Base-by-base conservation (phyloP, 2,888 invertebrate species). In the Plebejus argus region DNA sequence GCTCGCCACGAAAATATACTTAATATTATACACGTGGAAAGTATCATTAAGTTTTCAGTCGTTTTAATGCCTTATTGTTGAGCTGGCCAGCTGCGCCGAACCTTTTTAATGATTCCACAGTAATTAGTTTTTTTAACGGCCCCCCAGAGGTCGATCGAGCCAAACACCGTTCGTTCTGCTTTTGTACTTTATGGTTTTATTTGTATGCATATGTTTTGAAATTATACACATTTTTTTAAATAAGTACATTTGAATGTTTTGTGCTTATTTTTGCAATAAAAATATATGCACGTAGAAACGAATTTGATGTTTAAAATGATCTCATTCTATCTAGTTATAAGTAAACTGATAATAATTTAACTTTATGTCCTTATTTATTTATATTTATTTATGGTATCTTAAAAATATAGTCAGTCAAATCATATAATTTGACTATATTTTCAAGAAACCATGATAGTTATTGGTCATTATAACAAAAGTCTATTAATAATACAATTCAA, bases 121-220 rank as follows among this genome's bases (percentile, higher is more conserved):
- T 88, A 88, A 88, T 89, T 88, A 88, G 86, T 85, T 82, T 87
- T 89, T 86, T 86, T 86, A 87, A 89, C 85, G 86, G 84, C 83
- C 83, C 88, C 86, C 85, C 83, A 77, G 87, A 84, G 88, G 83
- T 81, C 85, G 84, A 86, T 86, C 86, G 79, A 85, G 84, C 83
- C 82, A 12, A 58, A 79, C 80, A 82, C 84, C 84, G 86, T 86
- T 85, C 84, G 84, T 85, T 84, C 58, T 45, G 23, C 72, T 82
- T 83, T 53, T 72, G 77, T 72, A 28, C 39, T 77, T 53, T 56
- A 83, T 83, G 84, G 84, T 84, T 84, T 84, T 84, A 84, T 87
- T 83, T 84, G 83, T 81, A 83, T 82, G 83, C 83, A 80, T 83
- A 84, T 84, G 80, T 80, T 58, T 76, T 58, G 35, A 28, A 56